Conservation (phyloP, 2,888 invertebrate genomes). For the Sminthurides aquaticus region DNA sequence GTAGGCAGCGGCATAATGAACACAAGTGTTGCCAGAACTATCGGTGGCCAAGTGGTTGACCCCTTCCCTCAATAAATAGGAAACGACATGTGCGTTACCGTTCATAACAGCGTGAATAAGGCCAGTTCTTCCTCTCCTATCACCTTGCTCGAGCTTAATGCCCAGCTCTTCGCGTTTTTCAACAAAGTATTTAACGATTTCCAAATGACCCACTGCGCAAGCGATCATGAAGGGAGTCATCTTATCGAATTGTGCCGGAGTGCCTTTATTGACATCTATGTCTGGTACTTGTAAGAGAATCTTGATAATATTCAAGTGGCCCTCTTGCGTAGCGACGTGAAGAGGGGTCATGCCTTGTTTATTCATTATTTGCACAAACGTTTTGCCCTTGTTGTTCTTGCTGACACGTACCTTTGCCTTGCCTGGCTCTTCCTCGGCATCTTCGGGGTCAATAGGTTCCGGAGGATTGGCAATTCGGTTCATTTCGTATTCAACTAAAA, state of each 20-base stretch:
- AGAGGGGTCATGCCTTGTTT: slow-evolving; percentile 52
- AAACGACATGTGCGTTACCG: slow-evolving; percentile 49
- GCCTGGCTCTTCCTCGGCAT: background rate
- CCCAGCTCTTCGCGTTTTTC: too few relatives aligned
- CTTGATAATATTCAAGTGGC: slow-evolving; percentile 50
- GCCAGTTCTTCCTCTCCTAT: too few relatives aligned
- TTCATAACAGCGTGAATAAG: too few relatives aligned
- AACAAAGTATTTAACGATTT: too few relatives aligned
- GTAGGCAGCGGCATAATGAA: slow-evolving; percentile 53
- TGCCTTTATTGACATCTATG: slow-evolving; percentile 42
- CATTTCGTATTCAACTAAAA: slow-evolving; percentile 43
- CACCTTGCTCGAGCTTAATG: too few relatives aligned
- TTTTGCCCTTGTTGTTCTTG: too few relatives aligned
- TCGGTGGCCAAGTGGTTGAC: slow-evolving; percentile 49
- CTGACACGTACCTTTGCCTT: too few relatives aligned
- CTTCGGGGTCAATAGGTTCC: slow-evolving; percentile 9
- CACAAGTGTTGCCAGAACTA: slow-evolving; percentile 51
- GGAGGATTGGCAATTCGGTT: too few relatives aligned
- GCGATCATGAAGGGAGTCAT: too few relatives aligned
- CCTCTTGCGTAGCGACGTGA: slow-evolving; percentile 50
- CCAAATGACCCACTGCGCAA: too few relatives aligned
- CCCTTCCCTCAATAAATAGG: slow-evolving; percentile 49
- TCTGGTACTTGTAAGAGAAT: slow-evolving; percentile 47
- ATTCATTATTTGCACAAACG: too few relatives aligned
- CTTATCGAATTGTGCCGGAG: too few relatives aligned